Evolutionary conservation across 2,888 invertebrate genomes (phyloP).

Genomic region (Xanthorhoe designata): DNA sequence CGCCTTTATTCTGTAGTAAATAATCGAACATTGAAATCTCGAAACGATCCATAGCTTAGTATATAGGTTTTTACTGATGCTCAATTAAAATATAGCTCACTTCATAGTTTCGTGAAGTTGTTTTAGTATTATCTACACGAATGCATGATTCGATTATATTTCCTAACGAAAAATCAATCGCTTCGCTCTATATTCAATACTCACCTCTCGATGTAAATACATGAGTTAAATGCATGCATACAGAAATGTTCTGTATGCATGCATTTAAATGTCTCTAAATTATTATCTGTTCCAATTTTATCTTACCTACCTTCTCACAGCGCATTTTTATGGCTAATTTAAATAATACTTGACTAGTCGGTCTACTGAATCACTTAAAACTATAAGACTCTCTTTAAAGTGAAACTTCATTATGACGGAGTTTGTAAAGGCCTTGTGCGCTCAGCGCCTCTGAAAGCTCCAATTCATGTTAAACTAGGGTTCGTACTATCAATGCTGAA

Average conservation of each 20-base stretch:
- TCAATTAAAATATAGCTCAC: neutral
- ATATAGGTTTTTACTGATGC: neutral
- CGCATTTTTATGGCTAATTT: slow-evolving; percentile 23
- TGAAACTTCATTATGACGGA: slow-evolving; percentile 22
- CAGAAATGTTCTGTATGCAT: neutral
- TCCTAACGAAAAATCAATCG: neutral
- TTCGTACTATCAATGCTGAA: neutral
- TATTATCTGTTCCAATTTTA: slow-evolving; percentile 12
- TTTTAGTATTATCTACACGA: neutral
- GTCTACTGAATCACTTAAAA: slow-evolving; percentile 31
- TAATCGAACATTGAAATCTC: no score
- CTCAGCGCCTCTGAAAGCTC: neutral
- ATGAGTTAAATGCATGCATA: neutral
- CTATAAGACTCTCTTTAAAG: slow-evolving; percentile 26
- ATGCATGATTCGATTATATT: neutral
- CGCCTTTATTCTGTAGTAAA: no score
- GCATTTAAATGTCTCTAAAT: no score
- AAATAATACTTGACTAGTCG: slow-evolving; percentile 25
- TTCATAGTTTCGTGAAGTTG: neutral
- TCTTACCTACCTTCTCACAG: slow-evolving; percentile 11
- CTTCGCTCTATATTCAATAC: neutral
- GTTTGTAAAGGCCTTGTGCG: slow-evolving; percentile 22
- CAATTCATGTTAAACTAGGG: neutral
- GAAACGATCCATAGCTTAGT: neutral
- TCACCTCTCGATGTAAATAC: neutral